These are phyloP conservation scores for Hydrophis major DNA, from an alignment of 2,797 vertebrate genomes.

Conservation along the genomic window DNA sequence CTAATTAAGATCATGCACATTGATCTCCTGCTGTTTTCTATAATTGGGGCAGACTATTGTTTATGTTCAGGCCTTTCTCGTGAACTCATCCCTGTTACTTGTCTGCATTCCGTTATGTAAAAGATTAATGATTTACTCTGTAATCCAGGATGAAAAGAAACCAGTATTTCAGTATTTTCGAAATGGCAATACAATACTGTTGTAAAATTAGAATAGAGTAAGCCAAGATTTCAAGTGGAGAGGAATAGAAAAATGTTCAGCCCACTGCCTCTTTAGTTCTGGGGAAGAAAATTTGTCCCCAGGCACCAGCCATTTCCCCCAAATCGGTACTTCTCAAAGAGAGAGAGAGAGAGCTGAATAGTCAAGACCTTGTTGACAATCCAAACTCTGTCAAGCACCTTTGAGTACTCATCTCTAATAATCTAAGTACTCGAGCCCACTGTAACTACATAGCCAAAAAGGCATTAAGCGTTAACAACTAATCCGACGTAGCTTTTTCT, in stretches of 20 bases:
- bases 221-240: slow-evolving; percentile 42
- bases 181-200: slow-evolving; percentile 33
- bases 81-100: slow-evolving; percentile 38
- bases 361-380: too few relatives aligned
- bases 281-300: slow-evolving; percentile 44
- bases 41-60: slow-evolving; percentile 27
- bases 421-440: too few relatives aligned
- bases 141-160: slow-evolving; percentile 50
- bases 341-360: too few relatives aligned
- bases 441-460: too few relatives aligned
- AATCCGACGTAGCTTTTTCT: too few relatives aligned
- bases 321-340: slow-evolving; percentile 23
- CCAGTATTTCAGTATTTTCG: slow-evolving; percentile 40
- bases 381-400: too few relatives aligned
- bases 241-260: slow-evolving; percentile 5
- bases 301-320: slow-evolving; percentile 27
- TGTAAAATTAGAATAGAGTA: slow-evolving; percentile 22
- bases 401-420: too few relatives aligned
- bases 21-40: slow-evolving; percentile 51
- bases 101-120: slow-evolving; percentile 45
- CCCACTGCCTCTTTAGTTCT: slow-evolving; percentile 42
- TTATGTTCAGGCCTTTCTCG: slow-evolving; percentile 25
- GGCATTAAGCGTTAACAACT: too few relatives aligned
- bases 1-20: slow-evolving; percentile 40
- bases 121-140: slow-evolving; percentile 32